Base-by-base conservation (phyloP, 2,888 invertebrate species). In the Eustalomyia histrio region DNA sequence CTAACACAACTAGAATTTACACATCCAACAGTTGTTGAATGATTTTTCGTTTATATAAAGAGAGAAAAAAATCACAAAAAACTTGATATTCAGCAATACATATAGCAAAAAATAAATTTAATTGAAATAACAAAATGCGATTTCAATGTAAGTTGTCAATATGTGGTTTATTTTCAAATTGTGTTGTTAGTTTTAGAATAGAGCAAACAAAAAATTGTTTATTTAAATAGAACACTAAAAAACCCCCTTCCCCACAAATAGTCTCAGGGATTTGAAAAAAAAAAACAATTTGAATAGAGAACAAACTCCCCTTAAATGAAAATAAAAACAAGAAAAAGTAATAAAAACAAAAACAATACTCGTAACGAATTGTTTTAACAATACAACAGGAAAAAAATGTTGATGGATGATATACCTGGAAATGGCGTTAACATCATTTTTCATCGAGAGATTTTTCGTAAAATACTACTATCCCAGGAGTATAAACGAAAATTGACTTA, bases 391-490 rank as follows among this genome's bases (percentile, higher is more conserved):
- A 39, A 39, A 39, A 47, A 47, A 47, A 47, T 47, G 16, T 68
- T 79, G 75, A 82, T 79, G 35, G 75, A 82, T 79, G 81, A 72
- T 65, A 17, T 79, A 82, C 81, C 81, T 79, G 78, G 63, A 75
- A 78, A 67, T 79, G 78, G 81, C 81, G 78, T 71, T 57, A 50
- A 63, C 75, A 79, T 79, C 75, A 82, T 82, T 78, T 65, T 82
- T 82, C 78, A 78, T 74, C 43, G n/a, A 43, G 1, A 5, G 10
- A 29, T 63, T 73, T 16, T 63, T 68, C 12, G 55, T 17, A 33
- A 17, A 21, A 63, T n/a, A 5, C 21, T 24, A 21, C 18, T 14
- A 1, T 65, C 35, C 50, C 47, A 58, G 35, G 64, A 35, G 64
- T 9, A 29, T 55, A n/a, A 9, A 33, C 8, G 29, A 29, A 24